Conservation (phyloP, 2,888 invertebrate genomes). For the Elysia crispata region DNA sequence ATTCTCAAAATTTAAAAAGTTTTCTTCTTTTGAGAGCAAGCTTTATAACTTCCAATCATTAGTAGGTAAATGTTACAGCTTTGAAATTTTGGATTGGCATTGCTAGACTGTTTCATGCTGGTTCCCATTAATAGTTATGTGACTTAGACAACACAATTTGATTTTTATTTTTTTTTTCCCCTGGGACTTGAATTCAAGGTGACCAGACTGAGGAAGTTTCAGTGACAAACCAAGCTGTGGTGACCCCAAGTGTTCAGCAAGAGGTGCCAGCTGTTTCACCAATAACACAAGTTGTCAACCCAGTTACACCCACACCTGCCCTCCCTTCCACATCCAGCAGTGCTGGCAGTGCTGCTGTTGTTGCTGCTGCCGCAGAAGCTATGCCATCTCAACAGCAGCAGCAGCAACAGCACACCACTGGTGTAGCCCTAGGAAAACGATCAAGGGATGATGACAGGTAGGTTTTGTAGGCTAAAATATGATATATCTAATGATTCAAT, state of each 20-base stretch:
- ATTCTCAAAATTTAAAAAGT: no score
- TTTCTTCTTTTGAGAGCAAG: no score
- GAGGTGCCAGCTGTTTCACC: background rate
- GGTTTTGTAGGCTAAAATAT: background rate
- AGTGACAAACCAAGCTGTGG: conserved; percentile 46
- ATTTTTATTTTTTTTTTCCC: background rate
- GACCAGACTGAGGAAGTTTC: conserved; percentile 40
- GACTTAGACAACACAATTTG: background rate
- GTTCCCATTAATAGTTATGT: no score
- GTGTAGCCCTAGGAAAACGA: conserved; percentile 51
- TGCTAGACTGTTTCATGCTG: no score
- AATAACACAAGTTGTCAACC: conserved; percentile 14
- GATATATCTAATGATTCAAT: no score
- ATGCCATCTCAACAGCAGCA: conserved; percentile 15
- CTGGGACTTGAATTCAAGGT: background rate
- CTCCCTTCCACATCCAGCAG: conserved; percentile 25
- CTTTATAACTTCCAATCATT: no score
- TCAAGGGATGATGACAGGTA: conserved; percentile 51
- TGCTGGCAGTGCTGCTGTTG: conserved; percentile 16
- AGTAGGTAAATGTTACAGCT: no score
- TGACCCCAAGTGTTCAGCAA: conserved; percentile 48
- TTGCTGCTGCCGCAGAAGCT: no score
- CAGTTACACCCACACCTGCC: conserved; percentile 24
- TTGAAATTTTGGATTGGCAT: no score
- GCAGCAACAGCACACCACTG: conserved; percentile 44